Conservation (phyloP, 2,797 vertebrate genomes). For the Cryptoblepharus egeriae region DNA sequence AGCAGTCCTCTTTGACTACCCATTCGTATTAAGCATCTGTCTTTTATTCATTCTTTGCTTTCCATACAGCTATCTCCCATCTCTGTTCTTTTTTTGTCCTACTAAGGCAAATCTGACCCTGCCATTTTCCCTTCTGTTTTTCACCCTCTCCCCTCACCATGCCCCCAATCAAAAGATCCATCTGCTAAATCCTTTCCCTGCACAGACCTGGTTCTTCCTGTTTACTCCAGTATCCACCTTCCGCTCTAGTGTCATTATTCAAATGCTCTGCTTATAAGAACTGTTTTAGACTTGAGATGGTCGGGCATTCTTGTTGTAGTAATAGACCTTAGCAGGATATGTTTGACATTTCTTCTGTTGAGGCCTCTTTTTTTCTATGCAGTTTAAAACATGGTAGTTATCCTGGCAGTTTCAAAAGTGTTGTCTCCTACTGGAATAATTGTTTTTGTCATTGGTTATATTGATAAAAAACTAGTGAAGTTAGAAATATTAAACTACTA, state of each 20-base stretch:
- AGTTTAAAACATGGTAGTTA: background rate
- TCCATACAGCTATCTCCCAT: background rate
- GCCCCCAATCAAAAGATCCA: background rate
- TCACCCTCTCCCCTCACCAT: background rate
- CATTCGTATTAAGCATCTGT: background rate
- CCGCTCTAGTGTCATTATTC: slow-evolving; percentile 1
- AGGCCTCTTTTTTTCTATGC: background rate
- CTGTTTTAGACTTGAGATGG: slow-evolving; percentile 6
- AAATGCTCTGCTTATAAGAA: background rate
- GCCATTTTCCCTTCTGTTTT: background rate
- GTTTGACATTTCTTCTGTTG: background rate
- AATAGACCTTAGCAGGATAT: background rate
- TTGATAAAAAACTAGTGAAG: background rate
- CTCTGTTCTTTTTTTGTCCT: background rate
- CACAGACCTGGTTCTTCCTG: slow-evolving; percentile 33
- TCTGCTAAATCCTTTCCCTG: slow-evolving; percentile 32
- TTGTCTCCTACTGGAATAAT: background rate
- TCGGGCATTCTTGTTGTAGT: background rate
- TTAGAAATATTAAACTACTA: slow-evolving; percentile 11
- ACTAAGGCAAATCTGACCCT: slow-evolving; percentile 3
- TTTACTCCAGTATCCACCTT: slow-evolving; percentile 32
- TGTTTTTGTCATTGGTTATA: background rate
- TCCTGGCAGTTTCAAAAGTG: background rate
- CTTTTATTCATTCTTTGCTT: background rate
- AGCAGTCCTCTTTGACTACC: background rate